Base-by-base conservation (phyloP, 2,797 vertebrate genomes). In the Mus minutoides region DNA sequence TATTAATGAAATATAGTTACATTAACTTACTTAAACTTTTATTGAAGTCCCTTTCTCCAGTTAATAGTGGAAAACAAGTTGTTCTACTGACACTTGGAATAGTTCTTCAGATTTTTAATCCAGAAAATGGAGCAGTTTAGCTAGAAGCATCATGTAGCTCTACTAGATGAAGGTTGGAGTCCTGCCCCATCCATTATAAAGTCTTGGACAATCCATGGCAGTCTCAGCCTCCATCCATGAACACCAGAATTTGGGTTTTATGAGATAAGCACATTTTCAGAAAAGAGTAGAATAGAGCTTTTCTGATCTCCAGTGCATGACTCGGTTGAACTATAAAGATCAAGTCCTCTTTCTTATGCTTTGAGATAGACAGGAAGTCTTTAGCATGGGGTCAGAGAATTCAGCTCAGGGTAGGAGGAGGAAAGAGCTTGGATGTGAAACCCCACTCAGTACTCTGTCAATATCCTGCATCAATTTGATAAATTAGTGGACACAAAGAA, bases 131-230 rank as follows among this genome's bases (percentile, higher is more conserved):
- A 17, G 6, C 8, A 22, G 2, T 69, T 52, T 54, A 22, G n/a
- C 6, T 79, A 11, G 2, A 40, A 16, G 9, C 19, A 49, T 10
- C 21, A 22, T 17, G 21, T 3, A 40, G 26, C n/a, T n/a, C 13
- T 9, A n/a, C 31, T 31, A n/a, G 40, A 7, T 19, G 19, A n/a
- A 49, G 75, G 9, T 8, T 12, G 21, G 2, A 17, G 22, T 14
- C 52, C 58, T 79, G 0, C 4, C 31, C 16, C 14, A 37, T 79
- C 22, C 19, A 29, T 26, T 37, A 37, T 17, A 60, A 76, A 43
- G 11, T 10, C 17, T 6, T 17, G 21, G 31, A 52, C 10, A 54
- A 58, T 0, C 10, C 26, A 14, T 0, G 0, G 3, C 58, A n/a
- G 1, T 17, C 34, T 67, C 14, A 21, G 21, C 16, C 3, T 79